Evolutionary conservation across 2,888 invertebrate species (phyloP), one percentile per base, ranked within the genome.

Genomic region (Litoditis marina): DNA sequence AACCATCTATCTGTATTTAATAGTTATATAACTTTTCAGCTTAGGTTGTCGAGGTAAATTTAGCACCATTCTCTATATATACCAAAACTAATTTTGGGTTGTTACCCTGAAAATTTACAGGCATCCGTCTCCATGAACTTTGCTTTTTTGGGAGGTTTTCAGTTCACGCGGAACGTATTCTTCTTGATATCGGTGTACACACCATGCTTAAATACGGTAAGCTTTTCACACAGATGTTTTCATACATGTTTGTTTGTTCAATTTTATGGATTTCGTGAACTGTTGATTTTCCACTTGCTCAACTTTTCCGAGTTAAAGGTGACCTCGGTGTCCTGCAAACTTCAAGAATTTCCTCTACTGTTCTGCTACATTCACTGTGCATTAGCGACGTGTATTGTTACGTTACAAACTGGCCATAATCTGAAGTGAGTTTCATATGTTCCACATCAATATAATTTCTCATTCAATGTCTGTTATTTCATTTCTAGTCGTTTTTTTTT

Each of bases 331-430:
- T 66, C 65, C 1, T 73, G 72, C 44, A 73, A 73, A 58, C 56
- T 73, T 19, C 69, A 70, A 57, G 68, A 73, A 19, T 73, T 73
- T 47, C 72, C 72, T 11, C 19, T 73, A 22, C 51, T 73, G n/a
- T 73, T 73, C 25, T 70, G 69, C 31, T 73, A 73, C 39, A 70
- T 73, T 54, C 70, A 73, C 25, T 63, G 63, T 51, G 67, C 72
- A 1, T 42, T 65, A 2, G 19, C 66, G 5, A 42, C 28, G n/a
- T 25, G n/a, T 4, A 34, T 59, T 5, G 22, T 59, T 6, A 22
- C 59, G 2, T 25, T 59, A 7, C 59, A 59, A 34, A 32, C 59
- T 11, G 46, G 22, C 13, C 42, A 28, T 8, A 59, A 59, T 27
- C 31, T 36, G n/a, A 59, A 42, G 59, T 59, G n/a, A 39, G 50